Evolutionary conservation across 2,797 vertebrate species (phyloP).

Genomic region (Hirundo rustica): DNA sequence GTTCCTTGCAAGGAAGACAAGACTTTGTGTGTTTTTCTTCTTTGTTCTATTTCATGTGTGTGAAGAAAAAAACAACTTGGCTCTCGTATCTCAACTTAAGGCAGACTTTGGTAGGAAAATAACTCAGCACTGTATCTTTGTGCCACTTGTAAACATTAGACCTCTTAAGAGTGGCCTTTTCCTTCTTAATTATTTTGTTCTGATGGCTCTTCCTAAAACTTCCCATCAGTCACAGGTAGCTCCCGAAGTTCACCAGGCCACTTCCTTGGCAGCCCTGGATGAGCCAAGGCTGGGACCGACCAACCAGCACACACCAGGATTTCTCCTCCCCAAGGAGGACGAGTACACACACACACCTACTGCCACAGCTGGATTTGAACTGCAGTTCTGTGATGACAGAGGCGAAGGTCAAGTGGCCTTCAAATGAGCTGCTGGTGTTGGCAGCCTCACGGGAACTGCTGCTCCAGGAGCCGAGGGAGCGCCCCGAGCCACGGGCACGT

Average conservation of each 20-base stretch:
- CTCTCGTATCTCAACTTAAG: neutral
- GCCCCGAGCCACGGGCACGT: rapidly evolving
- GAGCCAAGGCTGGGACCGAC: neutral
- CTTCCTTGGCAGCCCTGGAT: neutral
- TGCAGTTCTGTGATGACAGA: neutral
- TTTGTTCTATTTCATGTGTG: neutral
- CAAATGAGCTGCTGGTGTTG: rapidly evolving
- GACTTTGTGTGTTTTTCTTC: neutral
- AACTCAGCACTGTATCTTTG: neutral
- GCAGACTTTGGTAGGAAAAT: neutral
- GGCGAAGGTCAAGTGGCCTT: neutral
- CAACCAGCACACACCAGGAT: rapidly evolving
- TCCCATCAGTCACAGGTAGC: neutral
- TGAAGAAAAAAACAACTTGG: neutral
- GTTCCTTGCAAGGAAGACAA: neutral
- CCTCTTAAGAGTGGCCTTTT: neutral
- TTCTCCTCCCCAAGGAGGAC: neutral
- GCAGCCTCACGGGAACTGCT: neutral
- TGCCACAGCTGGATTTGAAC: rapidly evolving
- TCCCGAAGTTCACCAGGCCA: neutral
- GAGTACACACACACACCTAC: rapidly evolving
- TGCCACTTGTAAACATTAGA: neutral
- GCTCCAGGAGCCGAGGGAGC: rapidly evolving
- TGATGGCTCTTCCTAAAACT: neutral
- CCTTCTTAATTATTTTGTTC: neutral